Evolutionary conservation across 2,888 invertebrate genomes (phyloP), one percentile per base, ranked within the genome.

Genomic region (Trachelus troglodyta): DNA sequence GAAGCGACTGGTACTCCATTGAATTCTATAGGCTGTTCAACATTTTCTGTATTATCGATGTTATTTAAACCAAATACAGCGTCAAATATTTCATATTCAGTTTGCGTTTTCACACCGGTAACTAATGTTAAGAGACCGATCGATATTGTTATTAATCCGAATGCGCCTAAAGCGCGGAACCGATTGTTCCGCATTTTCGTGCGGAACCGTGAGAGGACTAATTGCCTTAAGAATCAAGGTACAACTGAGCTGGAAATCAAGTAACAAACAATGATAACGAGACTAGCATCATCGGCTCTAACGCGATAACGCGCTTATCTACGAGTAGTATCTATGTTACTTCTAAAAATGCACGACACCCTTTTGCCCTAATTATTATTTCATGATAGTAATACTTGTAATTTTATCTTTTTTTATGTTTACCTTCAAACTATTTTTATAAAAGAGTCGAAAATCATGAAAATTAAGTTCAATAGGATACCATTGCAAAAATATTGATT

Each of bases 281-380:
- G 77, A 75, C 85, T 82, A 85, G 88, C 87, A 87, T 87, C 84
- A 87, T 87, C 85, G 82, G 83, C 83, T 86, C 83, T 85, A 82
- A 82, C 79, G 83, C 80, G 88, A 89, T 89, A 89, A 87, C 85
- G 80, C 74, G 80, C 85, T 88, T 88, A 89, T 88, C 79, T 79
- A 23, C 74, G 31, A 71, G 68, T 84, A 80, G 84, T 85, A 83
- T 71, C 33, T 71, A 23, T 34, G 12, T 71, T 71, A 71, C 31
- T 12, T 34, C 34, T 33, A 23, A 71, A 71, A 34, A 71, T 34
- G 71, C 71, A 71, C 71, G 71, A 34, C 12, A 33, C 31, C 71
- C 71, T 71, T 31, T 71, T 71, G 71, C 12, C 71, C 71, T 71
- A 71, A 31, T 71, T 71, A 71, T 23, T 56, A 56, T 56, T 56